phyloP scores from a whole-genome alignment of 2,888 invertebrate genomes.

The Polyommatus iphigenia region DNA sequence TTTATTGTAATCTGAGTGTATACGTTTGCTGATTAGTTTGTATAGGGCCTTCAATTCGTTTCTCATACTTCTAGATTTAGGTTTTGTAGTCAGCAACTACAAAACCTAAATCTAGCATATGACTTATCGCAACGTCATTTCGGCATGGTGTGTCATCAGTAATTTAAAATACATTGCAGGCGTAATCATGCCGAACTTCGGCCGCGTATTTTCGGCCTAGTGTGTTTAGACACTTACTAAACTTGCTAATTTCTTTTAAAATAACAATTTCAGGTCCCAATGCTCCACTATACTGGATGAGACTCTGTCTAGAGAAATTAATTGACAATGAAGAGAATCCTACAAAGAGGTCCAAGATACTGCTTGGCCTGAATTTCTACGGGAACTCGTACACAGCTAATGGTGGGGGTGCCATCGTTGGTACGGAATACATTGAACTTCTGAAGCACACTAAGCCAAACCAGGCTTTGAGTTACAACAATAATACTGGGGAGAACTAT shows the following conservation, averaged over 20 bases:
- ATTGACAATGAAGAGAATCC: slow-evolving; percentile 81
- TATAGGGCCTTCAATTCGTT: too few species aligned
- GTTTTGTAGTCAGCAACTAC: too few species aligned
- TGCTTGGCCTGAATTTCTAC: slow-evolving; percentile 96
- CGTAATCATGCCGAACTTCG: too few species aligned
- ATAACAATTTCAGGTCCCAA: slow-evolving; percentile 85
- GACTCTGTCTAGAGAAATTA: slow-evolving; percentile 86
- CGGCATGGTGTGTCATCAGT: too few species aligned
- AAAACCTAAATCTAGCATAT: too few species aligned
- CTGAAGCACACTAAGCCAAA: slow-evolving; percentile 86
- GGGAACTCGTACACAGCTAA: slow-evolving; percentile 92
- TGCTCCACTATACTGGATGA: slow-evolving; percentile 92
- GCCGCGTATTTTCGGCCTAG: too few species aligned
- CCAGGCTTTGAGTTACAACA: slow-evolving; percentile 86
- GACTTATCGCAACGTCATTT: too few species aligned
- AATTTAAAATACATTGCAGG: too few species aligned
- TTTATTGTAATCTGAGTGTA: too few species aligned
- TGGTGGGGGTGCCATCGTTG: slow-evolving; percentile 91
- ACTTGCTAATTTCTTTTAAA: not conserved
- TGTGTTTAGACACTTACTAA: too few species aligned
- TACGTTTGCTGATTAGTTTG: too few species aligned
- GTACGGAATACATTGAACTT: slow-evolving; percentile 87
- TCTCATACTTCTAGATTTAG: too few species aligned
- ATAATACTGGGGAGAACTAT: slow-evolving; percentile 89
- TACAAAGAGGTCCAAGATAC: slow-evolving; percentile 86